Evolutionary conservation across 1,140 invertebrate genomes (phyloP), one percentile per base, ranked within the genome.

Genomic region (Aphelenchoides fujianensis): DNA sequence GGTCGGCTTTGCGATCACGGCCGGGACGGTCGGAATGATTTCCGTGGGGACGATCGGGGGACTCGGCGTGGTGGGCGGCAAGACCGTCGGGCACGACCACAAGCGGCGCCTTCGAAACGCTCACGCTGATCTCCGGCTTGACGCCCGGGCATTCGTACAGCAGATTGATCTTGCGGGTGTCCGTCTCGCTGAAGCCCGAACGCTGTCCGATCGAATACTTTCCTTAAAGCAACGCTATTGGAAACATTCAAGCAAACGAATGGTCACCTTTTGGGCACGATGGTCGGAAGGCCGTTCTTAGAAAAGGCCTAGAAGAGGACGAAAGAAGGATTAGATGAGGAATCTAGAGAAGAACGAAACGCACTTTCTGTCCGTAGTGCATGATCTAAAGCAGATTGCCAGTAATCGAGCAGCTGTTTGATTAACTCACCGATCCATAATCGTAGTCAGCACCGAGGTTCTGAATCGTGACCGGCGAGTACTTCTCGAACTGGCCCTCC

Each of bases 331-430:
- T n/a, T n/a, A n/a, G n/a, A n/a, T n/a, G n/a, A n/a, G n/a, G n/a
- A n/a, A n/a, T n/a, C n/a, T n/a, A n/a, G n/a, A n/a, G n/a, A n/a
- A n/a, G n/a, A n/a, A n/a, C n/a, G n/a, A n/a, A n/a, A n/a, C n/a
- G n/a, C n/a, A n/a, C n/a, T 36, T 85, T 85, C 35, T 83, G 79
- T 19, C 84, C 84, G 72, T 88, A 88, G 73, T 88, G 87, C 86
- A 87, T 86, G 55, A 88, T 82, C n/a, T n/a, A n/a, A n/a, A n/a
- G n/a, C n/a, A n/a, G n/a, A n/a, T n/a, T n/a, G n/a, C n/a, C n/a
- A n/a, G n/a, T n/a, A n/a, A n/a, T n/a, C n/a, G n/a, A n/a, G n/a
- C n/a, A n/a, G n/a, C n/a, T n/a, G n/a, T n/a, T n/a, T n/a, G n/a
- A n/a, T n/a, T n/a, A n/a, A n/a, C n/a, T n/a, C n/a, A n/a, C n/a